These are phyloP conservation scores for Caenorhabditis zanzibari DNA, from an alignment of 2,888 invertebrate genomes.

Conservation along the genomic window DNA sequence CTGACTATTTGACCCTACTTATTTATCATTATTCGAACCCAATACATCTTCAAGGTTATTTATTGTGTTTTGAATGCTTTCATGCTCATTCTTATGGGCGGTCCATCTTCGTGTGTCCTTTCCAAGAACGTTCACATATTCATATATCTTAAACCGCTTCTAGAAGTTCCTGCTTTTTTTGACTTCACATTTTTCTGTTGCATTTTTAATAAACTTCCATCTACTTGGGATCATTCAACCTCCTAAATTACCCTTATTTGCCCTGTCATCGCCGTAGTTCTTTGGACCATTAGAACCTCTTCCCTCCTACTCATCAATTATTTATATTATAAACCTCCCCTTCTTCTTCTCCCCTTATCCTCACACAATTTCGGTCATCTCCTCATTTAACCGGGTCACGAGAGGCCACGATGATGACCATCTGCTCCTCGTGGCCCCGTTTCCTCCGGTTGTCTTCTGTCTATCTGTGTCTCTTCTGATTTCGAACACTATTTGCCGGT, in stretches of 20 bases:
- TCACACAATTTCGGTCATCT: conserved; percentile 37
- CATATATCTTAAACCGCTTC: neutral
- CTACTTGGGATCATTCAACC: conserved; percentile 14
- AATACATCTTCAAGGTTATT: no score
- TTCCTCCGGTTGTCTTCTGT: conserved; percentile 3
- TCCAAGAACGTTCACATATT: conserved; percentile 18
- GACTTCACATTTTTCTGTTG: conserved; percentile 8
- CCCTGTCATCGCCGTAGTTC: conserved; percentile 14
- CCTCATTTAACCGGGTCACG: conserved; percentile 33
- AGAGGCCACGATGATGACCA: conserved; percentile 31
- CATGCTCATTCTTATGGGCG: neutral
- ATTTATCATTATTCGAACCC: no score
- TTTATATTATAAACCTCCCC: conserved; percentile 39
- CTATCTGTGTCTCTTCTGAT: conserved; percentile 47
- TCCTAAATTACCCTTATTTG: conserved; percentile 33
- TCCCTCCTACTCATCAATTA: conserved; percentile 29
- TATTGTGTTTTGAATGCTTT: neutral
- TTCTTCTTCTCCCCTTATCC: conserved; percentile 30
- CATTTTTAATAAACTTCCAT: conserved; percentile 10
- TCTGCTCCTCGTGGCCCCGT: conserved; percentile 42
- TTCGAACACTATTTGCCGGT: conserved; percentile 29
- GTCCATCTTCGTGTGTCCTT: neutral
- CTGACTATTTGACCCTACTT: no score
- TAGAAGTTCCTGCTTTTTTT: neutral
- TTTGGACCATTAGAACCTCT: conserved; percentile 21